Percentiles rank a stretch among this genome's conserved stretches.
phyloP scores from a whole-genome alignment of 2,113 vertebrate genomes.

The Gasterosteus nipponicus region DNA sequence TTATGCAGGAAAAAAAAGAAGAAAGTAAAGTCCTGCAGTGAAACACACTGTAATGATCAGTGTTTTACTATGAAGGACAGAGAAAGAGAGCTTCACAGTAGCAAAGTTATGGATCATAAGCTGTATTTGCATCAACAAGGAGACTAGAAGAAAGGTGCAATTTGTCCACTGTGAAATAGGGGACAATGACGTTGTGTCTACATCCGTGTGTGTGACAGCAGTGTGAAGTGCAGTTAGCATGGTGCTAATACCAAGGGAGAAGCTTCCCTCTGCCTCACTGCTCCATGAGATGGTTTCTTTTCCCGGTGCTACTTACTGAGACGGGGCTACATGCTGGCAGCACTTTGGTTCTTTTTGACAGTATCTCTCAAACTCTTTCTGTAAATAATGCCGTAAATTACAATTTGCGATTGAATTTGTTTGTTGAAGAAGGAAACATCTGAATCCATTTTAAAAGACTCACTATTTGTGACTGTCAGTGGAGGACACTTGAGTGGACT shows the following conservation, averaged over 20 bases:
- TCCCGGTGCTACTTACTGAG: slow-evolving; percentile 29
- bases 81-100: slow-evolving; percentile 25
- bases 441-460: not conserved
- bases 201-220: slow-evolving; percentile 44
- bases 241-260: slow-evolving; percentile 56
- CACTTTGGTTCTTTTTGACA: slow-evolving; percentile 23
- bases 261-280: slow-evolving; percentile 59
- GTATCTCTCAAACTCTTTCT: slow-evolving; percentile 12
- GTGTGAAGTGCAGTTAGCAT: slow-evolving; percentile 62
- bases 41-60: slow-evolving; percentile 26
- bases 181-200: slow-evolving; percentile 63
- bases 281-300: slow-evolving; percentile 53
- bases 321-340: slow-evolving; percentile 17
- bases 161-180: slow-evolving; percentile 65
- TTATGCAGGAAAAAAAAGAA: slow-evolving; percentile 21
- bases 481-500: slow-evolving; percentile 28
- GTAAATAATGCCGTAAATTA: slow-evolving; percentile 2
- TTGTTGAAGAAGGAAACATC: slow-evolving; percentile 18
- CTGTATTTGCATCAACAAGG: slow-evolving; percentile 75
- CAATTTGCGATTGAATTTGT: slow-evolving; percentile 32
- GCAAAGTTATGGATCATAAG: slow-evolving; percentile 65
- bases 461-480: slow-evolving; percentile 25
- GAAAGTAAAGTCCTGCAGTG: slow-evolving; percentile 30
- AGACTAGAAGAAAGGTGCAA: slow-evolving; percentile 63
- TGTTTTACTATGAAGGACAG: slow-evolving; percentile 15